Conservation (phyloP, 2,113 vertebrate species). For the Sander lucioperca region DNA sequence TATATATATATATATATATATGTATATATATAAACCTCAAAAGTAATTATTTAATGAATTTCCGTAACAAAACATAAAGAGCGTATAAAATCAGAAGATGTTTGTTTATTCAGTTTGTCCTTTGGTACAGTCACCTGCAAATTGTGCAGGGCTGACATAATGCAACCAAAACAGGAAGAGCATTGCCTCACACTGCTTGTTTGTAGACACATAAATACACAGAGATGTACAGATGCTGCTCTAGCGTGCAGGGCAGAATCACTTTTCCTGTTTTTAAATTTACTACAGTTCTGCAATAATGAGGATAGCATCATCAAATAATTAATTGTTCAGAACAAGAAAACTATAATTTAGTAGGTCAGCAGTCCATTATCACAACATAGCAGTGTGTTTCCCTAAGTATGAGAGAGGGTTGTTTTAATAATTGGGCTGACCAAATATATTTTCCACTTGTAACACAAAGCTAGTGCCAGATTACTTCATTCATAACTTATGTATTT, state of each 20-base stretch:
- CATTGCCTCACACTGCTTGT: slow-evolving; percentile 50
- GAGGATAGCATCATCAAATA: not conserved
- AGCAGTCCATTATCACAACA: not conserved
- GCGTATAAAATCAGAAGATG: not conserved
- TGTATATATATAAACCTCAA: not conserved
- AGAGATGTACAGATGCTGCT: slow-evolving; percentile 37
- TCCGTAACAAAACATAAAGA: not conserved
- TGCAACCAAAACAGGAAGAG: slow-evolving; percentile 76
- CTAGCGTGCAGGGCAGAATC: slow-evolving; percentile 46
- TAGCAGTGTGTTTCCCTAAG: slow-evolving; percentile 1
- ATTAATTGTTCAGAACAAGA: slow-evolving; percentile 15
- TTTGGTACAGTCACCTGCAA: slow-evolving; percentile 47
- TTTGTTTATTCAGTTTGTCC: slow-evolving; percentile 2
- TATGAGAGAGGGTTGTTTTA: slow-evolving; percentile 14
- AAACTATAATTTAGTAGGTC: not conserved
- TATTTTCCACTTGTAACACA: slow-evolving; percentile 15
- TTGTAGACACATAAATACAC: slow-evolving; percentile 58
- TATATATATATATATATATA: too few species aligned
- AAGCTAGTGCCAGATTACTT: slow-evolving; percentile 27
- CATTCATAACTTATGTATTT: slow-evolving; percentile 28
- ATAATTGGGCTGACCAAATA: slow-evolving; percentile 6
- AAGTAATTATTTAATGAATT: not conserved
- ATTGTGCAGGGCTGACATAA: slow-evolving; percentile 61
- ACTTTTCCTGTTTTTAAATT: slow-evolving; percentile 62
- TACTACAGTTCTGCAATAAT: slow-evolving; percentile 20